Conservation (phyloP, 2,888 invertebrate species). For the Rhagium mordax region DNA sequence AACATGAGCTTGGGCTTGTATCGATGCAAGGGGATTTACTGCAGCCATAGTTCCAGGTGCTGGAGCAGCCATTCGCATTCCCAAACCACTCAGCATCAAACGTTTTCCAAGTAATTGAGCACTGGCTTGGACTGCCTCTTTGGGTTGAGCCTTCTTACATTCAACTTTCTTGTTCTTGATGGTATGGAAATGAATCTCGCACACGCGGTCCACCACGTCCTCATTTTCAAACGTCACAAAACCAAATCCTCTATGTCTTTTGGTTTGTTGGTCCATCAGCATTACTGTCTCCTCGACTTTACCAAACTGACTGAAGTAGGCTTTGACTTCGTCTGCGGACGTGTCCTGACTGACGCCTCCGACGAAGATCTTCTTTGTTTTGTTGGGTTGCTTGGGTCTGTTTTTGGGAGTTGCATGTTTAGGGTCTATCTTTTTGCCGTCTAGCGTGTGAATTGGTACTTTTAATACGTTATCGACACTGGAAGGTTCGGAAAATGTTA, state of each 20-base stretch:
- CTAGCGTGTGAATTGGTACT: conserved; percentile 91
- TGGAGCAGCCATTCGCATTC: conserved; percentile 78
- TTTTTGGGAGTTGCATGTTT: conserved; percentile 95
- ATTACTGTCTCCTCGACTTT: conserved; percentile 93
- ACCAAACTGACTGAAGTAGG: conserved; percentile 92
- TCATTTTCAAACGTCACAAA: conserved; percentile 94
- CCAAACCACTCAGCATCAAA: conserved; percentile 81
- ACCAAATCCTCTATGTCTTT: conserved; percentile 91
- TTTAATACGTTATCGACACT: conserved; percentile 93
- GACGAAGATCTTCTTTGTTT: conserved; percentile 91
- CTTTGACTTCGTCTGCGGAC: conserved; percentile 91
- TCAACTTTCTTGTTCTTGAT: conserved; percentile 92
- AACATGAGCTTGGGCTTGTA: conserved; percentile 69
- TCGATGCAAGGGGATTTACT: conserved; percentile 76
- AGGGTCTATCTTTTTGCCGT: conserved; percentile 95
- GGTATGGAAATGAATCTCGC: conserved; percentile 93
- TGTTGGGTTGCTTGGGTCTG: conserved; percentile 86
- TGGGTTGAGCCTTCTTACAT: conserved; percentile 94
- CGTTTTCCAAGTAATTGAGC: conserved; percentile 78
- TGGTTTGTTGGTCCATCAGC: conserved; percentile 95
- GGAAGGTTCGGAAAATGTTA: conserved; percentile 92
- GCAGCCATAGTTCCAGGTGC: conserved; percentile 71
- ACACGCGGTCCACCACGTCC: conserved; percentile 93
- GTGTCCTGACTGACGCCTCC: conserved; percentile 95
- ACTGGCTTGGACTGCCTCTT: conserved; percentile 86